Evolutionary conservation across 2,113 vertebrate species (phyloP).

Genomic region (Podarcis cretensis): DNA sequence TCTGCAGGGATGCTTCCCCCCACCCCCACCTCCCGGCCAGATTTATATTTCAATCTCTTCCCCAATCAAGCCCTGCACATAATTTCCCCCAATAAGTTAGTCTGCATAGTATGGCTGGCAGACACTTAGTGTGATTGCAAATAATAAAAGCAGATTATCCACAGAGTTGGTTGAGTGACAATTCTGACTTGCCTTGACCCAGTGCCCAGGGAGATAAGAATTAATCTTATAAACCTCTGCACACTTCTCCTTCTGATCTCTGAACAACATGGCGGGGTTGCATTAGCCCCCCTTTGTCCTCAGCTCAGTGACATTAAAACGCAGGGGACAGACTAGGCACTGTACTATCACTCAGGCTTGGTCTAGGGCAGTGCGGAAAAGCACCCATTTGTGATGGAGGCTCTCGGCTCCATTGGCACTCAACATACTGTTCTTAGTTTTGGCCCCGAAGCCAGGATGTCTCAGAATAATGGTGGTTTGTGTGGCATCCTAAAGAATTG

Average conservation of each 20-base stretch:
- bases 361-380: too few relatives aligned
- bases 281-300: slow-evolving; percentile 59
- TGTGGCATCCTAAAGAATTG: not conserved
- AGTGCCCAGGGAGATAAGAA: slow-evolving; percentile 78
- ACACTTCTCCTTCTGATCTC: slow-evolving; percentile 64
- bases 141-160: slow-evolving; percentile 81
- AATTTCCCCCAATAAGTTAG: slow-evolving; percentile 75
- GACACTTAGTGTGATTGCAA: slow-evolving; percentile 82
- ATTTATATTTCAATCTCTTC: slow-evolving; percentile 62
- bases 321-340: not conserved
- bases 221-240: slow-evolving; percentile 78
- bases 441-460: not conserved
- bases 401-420: too few relatives aligned
- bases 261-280: slow-evolving; percentile 10
- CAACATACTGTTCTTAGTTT: too few relatives aligned
- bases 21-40: slow-evolving; percentile 20
- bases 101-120: slow-evolving; percentile 73
- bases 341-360: too few relatives aligned
- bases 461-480: not conserved
- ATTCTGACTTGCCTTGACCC: slow-evolving; percentile 78
- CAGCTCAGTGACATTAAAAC: slow-evolving; percentile 40
- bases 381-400: not conserved
- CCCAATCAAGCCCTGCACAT: slow-evolving; percentile 73
- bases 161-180: slow-evolving; percentile 65
- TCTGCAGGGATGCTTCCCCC: slow-evolving; percentile 45